Evolutionary conservation across 2,113 vertebrate species (phyloP), one percentile per base, ranked within the genome.

Genomic region (Azemiops feae): DNA sequence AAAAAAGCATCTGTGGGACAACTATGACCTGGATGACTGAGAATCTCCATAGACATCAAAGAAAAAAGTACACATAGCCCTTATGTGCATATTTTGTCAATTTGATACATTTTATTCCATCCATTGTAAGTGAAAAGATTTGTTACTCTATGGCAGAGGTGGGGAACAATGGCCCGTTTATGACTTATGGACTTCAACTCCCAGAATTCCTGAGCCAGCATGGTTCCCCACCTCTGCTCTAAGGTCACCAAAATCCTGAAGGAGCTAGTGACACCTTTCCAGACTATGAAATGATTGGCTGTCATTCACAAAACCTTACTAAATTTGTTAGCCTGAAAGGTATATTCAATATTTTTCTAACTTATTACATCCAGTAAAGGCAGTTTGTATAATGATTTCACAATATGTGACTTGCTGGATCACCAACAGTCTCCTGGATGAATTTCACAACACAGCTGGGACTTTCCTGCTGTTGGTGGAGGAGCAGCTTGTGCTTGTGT

Each of bases 391-490:
- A 64, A 25, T 45, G 53, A 64, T 87, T 93, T 90, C 55, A 90
- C 45, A 53, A 9, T 60, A 22, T 93, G 45, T 64, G n/a, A 87
- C 52, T 93, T 43, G 55, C 23, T 25, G 25, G 54, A 90, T 86
- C 27, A n/a, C 55, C 88, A 50, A 60, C n/a, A 53, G 89, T 87
- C 55, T 89, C 90, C 87, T 22, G 60, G 81, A 57, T 34, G 27
- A 64, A 60, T 87, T 93, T 47, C 74, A 90, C 20, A 45, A 60
- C 60, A 86, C 54, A 90, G 45, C 74, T 89, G 88, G 53, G 64
- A 89, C 86, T 39, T 93, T 81, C 30, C 64, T 89, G 69, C 69
- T 86, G 45, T 86, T 90, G 55, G 39, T 60, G 81, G 87, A 87
- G 30, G 88, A 90, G 58, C 88, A 93, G 53, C 53, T 60, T 90